These are phyloP conservation scores for Epinotia bilunana DNA, from an alignment of 2,888 invertebrate genomes.

Conservation along the genomic window DNA sequence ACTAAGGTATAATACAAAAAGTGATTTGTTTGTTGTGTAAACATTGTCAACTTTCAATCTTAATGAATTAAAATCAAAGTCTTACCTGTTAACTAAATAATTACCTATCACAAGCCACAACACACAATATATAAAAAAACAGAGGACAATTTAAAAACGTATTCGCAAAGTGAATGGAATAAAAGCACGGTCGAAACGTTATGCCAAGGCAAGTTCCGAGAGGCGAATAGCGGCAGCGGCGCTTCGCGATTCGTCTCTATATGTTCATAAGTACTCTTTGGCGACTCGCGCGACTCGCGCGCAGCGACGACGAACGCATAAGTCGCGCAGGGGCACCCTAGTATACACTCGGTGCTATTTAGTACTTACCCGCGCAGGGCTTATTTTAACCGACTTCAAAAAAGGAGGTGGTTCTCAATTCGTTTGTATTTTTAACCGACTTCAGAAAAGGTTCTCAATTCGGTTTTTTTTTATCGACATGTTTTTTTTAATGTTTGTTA, in stretches of 20 bases:
- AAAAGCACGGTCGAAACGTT: constrained; percentile 17
- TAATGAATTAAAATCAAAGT: not conserved
- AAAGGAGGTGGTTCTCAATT: no score
- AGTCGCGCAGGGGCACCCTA: not conserved
- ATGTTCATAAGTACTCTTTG: no score
- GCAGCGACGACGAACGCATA: constrained; percentile 18
- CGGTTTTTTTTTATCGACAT: no score
- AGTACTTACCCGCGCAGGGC: not conserved
- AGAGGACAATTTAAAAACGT: not conserved
- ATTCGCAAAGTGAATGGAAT: not conserved
- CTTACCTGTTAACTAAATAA: constrained; percentile 14
- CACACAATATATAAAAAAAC: not conserved
- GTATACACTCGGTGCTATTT: not conserved
- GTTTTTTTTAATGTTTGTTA: no score
- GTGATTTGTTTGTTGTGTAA: not conserved
- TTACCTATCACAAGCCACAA: constrained; percentile 12
- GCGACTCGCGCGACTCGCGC: no score
- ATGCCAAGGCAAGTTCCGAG: constrained; percentile 18
- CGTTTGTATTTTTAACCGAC: no score
- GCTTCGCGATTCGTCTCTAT: no score
- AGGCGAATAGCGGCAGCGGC: constrained; percentile 28
- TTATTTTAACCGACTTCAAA: no score
- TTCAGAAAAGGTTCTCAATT: no score
- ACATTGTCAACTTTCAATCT: not conserved
- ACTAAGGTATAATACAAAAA: not conserved